A percentile compares a stretch with the other conserved stretches of the same genome.
These are phyloP conservation scores for Hedya salicella DNA, from an alignment of 2,888 invertebrate species.

Conservation along the genomic window DNA sequence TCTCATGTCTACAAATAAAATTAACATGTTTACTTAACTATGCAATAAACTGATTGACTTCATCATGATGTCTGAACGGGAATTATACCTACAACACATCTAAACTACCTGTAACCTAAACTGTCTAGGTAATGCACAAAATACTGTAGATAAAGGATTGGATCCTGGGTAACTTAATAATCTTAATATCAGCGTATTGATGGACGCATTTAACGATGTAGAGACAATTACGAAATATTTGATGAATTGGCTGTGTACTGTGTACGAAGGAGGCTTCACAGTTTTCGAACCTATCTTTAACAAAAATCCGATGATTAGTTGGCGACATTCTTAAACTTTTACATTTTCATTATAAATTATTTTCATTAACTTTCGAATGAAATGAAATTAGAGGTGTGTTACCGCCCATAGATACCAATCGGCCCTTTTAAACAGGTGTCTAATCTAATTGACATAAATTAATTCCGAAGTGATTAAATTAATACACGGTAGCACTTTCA, in stretches of 20 bases:
- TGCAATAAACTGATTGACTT: neutral
- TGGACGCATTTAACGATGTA: too few species aligned
- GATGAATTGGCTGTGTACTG: too few species aligned
- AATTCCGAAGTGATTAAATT: slow-evolving; percentile 32
- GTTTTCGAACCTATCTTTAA: neutral
- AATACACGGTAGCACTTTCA: slow-evolving; percentile 35
- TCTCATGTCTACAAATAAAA: neutral
- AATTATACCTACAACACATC: too few species aligned
- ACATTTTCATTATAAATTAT: slow-evolving; percentile 19
- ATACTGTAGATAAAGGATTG: too few species aligned
- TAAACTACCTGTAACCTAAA: too few species aligned
- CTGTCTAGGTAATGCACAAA: too few species aligned
- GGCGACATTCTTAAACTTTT: slow-evolving; percentile 13
- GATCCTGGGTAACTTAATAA: too few species aligned
- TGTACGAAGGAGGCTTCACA: too few species aligned
- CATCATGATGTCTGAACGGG: too few species aligned
- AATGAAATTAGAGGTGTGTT: slow-evolving; percentile 26
- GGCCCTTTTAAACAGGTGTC: slow-evolving; percentile 29
- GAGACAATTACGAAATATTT: too few species aligned
- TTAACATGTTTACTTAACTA: slow-evolving; percentile 1
- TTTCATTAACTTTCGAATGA: slow-evolving; percentile 25
- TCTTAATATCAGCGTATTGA: too few species aligned
- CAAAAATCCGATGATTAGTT: neutral
- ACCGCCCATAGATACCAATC: slow-evolving; percentile 16
- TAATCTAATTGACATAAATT: slow-evolving; percentile 28